Percentiles rank a stretch among this genome's conserved stretches.
Conservation (phyloP, 1,140 invertebrate genomes). For the Zaprionus lachaisei region DNA sequence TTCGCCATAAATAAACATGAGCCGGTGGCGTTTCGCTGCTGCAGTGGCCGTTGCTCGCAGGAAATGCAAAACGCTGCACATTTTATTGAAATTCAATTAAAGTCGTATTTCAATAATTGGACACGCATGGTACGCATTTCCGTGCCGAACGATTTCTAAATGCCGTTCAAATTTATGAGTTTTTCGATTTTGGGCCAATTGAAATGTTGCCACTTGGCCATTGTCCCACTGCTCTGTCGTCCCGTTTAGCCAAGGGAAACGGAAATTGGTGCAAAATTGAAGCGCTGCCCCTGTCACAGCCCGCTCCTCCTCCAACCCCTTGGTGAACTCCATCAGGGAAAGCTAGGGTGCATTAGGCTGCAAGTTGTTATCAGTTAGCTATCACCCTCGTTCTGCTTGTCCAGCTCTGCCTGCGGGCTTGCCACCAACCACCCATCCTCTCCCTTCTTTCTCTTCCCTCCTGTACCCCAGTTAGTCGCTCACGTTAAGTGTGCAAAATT, state of each 20-base stretch:
- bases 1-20: constrained; percentile 80
- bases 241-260: constrained; percentile 49
- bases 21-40: constrained; percentile 45
- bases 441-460: background rate
- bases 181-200: constrained; percentile 71
- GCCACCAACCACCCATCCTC: background rate
- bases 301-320: background rate
- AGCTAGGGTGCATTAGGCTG: constrained; percentile 72
- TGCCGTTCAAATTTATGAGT: constrained; percentile 73
- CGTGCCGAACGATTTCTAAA: constrained; percentile 69
- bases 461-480: constrained; percentile 52
- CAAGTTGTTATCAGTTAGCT: constrained; percentile 71
- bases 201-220: constrained; percentile 75
- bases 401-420: background rate
- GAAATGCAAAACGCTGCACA: constrained; percentile 70
- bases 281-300: constrained; percentile 9
- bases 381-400: constrained; percentile 46
- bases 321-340: constrained; percentile 39
- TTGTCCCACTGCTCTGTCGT: constrained; percentile 12
- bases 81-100: constrained; percentile 83
- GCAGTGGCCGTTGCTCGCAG: background rate
- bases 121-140: constrained; percentile 80
- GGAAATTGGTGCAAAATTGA: constrained; percentile 73
- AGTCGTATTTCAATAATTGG: constrained; percentile 83
- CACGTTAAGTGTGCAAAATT: constrained; percentile 80